Base-by-base conservation (phyloP, 2,113 vertebrate species). In the Catagonus wagneri region DNA sequence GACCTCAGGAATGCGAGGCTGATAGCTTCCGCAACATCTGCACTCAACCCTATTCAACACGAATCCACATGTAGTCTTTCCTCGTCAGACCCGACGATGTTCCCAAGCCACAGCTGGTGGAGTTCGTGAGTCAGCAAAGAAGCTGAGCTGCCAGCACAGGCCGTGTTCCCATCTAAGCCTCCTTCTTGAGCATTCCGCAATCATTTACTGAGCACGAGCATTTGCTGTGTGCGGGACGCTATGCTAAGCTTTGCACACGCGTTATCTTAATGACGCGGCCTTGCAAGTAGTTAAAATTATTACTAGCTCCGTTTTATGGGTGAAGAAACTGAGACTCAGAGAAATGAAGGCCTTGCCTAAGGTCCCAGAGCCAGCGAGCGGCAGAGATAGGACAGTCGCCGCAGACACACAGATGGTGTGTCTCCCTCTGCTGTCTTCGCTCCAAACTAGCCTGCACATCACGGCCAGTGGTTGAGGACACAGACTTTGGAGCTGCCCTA, bases 311-410 rank as follows among this genome's bases (percentile, higher is more conserved):
- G 65, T 88, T 94, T 90, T 68, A 93, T n/a, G 58, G 20, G 54
- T 86, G 78, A 94, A 88, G 86, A 80, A 91, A 94, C n/a, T 74
- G 92, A 95, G 52, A 84, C 52, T 75, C 89, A 79, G 89, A 94
- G 19, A 95, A 36, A 2, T 75, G 29, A 54, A 90, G 81, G 54
- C n/a, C 76, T 90, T 36, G 27, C 50, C 3, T 69, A 90, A 75
- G 76, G 71, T 84, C 89, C 90, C 63, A 95, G 23, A 86, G 36
- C 29, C 36, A 89, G 29, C 23, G 25, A 74, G 89, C 56, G 29
- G 23, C 58, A 93, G 54, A 90, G 72, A 76, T 63, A 32, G 69
- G 39, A n/a, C 27, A 71, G 44, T 22, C 80, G 65, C 60, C 65
- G 83, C n/a, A 81, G 34, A 11, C 12, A n/a, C 12, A 12, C 29